Conservation (phyloP, 2,113 vertebrate species). For the Chaetodon auriga region DNA sequence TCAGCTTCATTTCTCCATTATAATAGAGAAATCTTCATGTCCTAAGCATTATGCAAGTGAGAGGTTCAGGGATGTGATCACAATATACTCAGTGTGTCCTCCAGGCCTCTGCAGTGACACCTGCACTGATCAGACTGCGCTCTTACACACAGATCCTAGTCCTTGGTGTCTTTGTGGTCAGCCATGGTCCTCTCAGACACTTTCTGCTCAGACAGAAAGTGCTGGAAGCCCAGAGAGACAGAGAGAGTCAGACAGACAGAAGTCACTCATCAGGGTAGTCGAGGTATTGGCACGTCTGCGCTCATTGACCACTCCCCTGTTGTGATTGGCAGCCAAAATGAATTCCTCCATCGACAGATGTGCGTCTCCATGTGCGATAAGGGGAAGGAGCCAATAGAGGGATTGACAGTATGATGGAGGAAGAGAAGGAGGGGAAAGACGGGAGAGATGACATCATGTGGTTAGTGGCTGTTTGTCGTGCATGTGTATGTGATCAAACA, state of each 20-base stretch:
- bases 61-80: slow-evolving; percentile 11
- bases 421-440: slow-evolving; percentile 58
- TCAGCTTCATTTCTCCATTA: slow-evolving; percentile 30
- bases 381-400: slow-evolving; percentile 61
- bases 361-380: slow-evolving; percentile 72
- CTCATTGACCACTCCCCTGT: slow-evolving; percentile 75
- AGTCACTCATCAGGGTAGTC: slow-evolving; percentile 77
- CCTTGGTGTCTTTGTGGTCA: no score
- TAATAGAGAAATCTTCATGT: slow-evolving; percentile 19
- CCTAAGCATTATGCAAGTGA: slow-evolving; percentile 36
- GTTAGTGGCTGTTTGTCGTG: slow-evolving; percentile 37
- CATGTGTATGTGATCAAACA: background rate
- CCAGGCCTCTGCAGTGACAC: slow-evolving; percentile 5
- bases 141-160: background rate
- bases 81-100: background rate
- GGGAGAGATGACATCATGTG: slow-evolving; percentile 69
- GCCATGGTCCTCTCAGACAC: background rate
- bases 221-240: slow-evolving; percentile 33
- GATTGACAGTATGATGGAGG: slow-evolving; percentile 81
- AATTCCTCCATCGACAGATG: slow-evolving; percentile 81
- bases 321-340: slow-evolving; percentile 83
- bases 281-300: slow-evolving; percentile 78
- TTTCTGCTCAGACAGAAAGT: slow-evolving; percentile 30
- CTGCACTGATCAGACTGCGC: slow-evolving; percentile 20
- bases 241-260: slow-evolving; percentile 61